phyloP scores from a whole-genome alignment of 1,140 invertebrate genomes.

The Neelides sp. region DNA sequence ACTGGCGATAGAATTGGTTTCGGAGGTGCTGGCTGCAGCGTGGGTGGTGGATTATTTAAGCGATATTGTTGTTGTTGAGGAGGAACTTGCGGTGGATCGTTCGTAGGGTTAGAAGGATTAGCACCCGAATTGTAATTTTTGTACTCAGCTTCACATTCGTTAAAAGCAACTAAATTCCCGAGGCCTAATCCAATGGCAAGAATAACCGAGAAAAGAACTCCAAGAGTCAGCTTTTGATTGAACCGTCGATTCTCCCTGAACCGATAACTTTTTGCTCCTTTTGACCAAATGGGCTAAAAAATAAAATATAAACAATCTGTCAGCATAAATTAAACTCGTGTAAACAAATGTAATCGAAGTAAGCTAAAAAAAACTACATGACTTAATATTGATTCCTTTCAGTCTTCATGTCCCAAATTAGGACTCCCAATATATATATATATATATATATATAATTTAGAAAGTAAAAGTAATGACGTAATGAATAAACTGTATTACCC shows the following conservation, averaged over 20 bases:
- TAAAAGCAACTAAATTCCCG: conserved; percentile 29
- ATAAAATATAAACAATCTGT: conserved; percentile 7
- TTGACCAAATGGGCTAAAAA: conserved; percentile 29
- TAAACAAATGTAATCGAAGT: too few species aligned
- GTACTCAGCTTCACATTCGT: conserved; percentile 28
- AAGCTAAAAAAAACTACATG: too few species aligned
- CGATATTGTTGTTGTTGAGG: not conserved
- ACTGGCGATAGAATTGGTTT: too few species aligned
- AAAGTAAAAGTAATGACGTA: not conserved
- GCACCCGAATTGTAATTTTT: too few species aligned
- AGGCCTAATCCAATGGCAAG: conserved; percentile 27
- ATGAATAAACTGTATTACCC: conserved; percentile 19
- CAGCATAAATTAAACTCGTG: too few species aligned
- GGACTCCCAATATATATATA: not conserved
- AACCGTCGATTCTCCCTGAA: conserved; percentile 27
- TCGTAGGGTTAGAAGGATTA: too few species aligned
- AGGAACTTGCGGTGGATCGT: not conserved
- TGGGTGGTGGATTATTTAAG: too few species aligned
- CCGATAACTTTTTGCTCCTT: conserved; percentile 24
- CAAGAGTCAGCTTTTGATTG: conserved; percentile 30
- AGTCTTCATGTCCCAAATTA: not conserved
- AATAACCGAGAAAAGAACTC: conserved; percentile 24
- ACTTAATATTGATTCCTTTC: too few species aligned
- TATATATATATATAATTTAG: not conserved
- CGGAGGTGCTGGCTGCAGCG: not conserved